phyloP scores from a whole-genome alignment of 2,797 vertebrate genomes.

The Aeoliscus strigatus region DNA sequence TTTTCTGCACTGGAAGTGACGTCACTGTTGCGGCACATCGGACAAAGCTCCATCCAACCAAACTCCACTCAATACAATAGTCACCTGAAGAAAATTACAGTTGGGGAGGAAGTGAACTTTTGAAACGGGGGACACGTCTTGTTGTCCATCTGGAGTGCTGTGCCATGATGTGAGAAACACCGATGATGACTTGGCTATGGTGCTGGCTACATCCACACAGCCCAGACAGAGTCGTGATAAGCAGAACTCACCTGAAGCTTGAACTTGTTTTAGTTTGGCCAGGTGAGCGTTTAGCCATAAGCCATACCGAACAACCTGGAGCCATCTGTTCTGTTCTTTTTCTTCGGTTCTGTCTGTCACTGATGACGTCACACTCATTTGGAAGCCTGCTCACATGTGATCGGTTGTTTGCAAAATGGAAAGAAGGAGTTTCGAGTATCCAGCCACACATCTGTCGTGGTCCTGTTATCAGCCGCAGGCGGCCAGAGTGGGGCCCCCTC shows the following conservation, averaged over 20 bases:
- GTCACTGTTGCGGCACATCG: no score
- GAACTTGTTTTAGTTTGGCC: conserved; percentile 33
- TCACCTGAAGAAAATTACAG: conserved; percentile 4
- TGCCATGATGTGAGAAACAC: conserved; percentile 14
- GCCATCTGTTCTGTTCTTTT: conserved; percentile 40
- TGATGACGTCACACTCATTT: conserved; percentile 57
- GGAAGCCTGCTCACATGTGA: conserved; percentile 44
- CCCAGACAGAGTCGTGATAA: conserved; percentile 42
- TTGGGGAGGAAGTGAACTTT: no score
- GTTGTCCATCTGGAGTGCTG: conserved; percentile 27
- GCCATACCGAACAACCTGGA: conserved; percentile 50
- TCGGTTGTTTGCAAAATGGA: conserved; percentile 17
- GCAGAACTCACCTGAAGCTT: conserved; percentile 36
- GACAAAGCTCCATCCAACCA: background rate
- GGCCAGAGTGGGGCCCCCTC: conserved; percentile 80
- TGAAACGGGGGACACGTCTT: conserved; percentile 5
- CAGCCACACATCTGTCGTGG: conserved; percentile 55
- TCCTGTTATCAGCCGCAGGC: conserved; percentile 87
- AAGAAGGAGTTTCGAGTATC: conserved; percentile 1
- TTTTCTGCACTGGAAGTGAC: conserved; percentile 29
- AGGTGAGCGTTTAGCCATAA: conserved; percentile 33
- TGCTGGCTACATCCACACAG: conserved; percentile 30
- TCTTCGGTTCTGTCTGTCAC: conserved; percentile 61
- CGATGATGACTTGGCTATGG: conserved; percentile 10
- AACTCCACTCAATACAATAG: conserved; percentile 13